These are phyloP conservation scores for Gnathochromis pfefferi DNA, from an alignment of 2,113 vertebrate genomes.

Conservation along the genomic window DNA sequence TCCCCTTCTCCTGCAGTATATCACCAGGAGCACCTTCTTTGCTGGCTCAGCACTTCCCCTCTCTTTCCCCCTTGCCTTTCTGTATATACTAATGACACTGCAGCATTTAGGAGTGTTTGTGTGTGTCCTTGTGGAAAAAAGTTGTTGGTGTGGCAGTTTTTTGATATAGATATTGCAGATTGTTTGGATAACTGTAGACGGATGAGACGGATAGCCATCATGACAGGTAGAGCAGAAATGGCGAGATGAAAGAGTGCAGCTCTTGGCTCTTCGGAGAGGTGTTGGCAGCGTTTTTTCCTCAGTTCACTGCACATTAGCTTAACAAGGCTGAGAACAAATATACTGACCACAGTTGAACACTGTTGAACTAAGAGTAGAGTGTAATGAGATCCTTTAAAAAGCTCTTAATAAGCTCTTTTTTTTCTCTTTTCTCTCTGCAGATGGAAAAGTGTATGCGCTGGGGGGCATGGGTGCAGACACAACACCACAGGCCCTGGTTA, in stretches of 20 bases:
- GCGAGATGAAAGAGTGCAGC: not conserved
- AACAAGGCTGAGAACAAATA: not conserved
- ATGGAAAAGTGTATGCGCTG: slow-evolving; percentile 84
- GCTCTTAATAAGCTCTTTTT: not conserved
- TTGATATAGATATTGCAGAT: slow-evolving; percentile 15
- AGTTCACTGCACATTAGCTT: not conserved
- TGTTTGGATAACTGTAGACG: not conserved
- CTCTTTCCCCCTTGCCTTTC: not conserved
- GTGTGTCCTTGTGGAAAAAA: slow-evolving; percentile 15
- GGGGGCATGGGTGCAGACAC: slow-evolving; percentile 94
- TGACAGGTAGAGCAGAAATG: not conserved
- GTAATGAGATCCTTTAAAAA: not conserved
- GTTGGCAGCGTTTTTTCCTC: not conserved
- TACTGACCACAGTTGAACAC: not conserved
- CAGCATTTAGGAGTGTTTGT: not conserved
- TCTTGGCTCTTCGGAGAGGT: not conserved
- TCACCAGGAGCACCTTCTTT: slow-evolving; percentile 2
- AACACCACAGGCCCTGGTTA: slow-evolving; percentile 85
- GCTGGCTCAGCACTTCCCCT: slow-evolving; percentile 29
- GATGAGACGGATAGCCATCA: not conserved
- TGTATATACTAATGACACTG: slow-evolving; percentile 37
- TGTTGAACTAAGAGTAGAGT: not conserved
- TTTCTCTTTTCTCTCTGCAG: slow-evolving; percentile 58
- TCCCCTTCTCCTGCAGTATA: not conserved
- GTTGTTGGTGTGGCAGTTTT: not conserved